Percentiles rank a stretch among this genome's conserved stretches.
Conservation (phyloP, 2,113 vertebrate species). For the Benitochromis conjunctus region DNA sequence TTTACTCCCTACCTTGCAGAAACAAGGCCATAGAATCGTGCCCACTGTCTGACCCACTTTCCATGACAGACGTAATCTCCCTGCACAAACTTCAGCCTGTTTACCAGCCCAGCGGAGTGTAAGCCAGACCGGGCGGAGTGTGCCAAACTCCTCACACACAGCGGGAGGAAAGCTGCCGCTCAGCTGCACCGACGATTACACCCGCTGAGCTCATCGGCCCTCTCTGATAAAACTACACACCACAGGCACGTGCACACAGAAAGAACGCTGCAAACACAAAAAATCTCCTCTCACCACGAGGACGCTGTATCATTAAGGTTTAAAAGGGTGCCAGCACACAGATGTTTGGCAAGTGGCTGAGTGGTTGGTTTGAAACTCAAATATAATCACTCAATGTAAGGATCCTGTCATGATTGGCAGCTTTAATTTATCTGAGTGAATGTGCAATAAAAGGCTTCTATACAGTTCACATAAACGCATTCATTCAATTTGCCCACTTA, state of each 20-base stretch:
- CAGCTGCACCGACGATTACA: slow-evolving; percentile 19
- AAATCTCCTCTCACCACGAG: neutral
- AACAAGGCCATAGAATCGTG: slow-evolving; percentile 60
- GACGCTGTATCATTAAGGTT: neutral
- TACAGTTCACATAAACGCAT: neutral
- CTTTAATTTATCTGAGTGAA: neutral
- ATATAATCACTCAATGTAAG: neutral
- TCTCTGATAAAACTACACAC: neutral
- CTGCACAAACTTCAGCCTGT: slow-evolving; percentile 48
- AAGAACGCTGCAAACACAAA: slow-evolving; percentile 8
- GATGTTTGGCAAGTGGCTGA: neutral
- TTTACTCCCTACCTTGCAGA: slow-evolving; percentile 39
- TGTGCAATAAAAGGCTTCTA: neutral
- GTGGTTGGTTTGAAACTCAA: neutral
- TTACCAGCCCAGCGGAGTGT: slow-evolving; percentile 20
- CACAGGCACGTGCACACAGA: neutral
- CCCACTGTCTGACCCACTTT: slow-evolving; percentile 76
- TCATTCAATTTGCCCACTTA: neutral
- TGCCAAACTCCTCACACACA: slow-evolving; percentile 34
- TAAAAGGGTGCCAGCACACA: neutral
- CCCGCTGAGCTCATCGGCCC: neutral
- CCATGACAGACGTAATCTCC: slow-evolving; percentile 62
- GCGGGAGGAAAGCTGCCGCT: slow-evolving; percentile 24
- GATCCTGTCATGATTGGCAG: neutral
- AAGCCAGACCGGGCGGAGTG: slow-evolving; percentile 13